Evolutionary conservation across 37 sponge, comb jelly and placozoan genomes (phyloP).

Genomic region (Corticium candelabrum): DNA sequence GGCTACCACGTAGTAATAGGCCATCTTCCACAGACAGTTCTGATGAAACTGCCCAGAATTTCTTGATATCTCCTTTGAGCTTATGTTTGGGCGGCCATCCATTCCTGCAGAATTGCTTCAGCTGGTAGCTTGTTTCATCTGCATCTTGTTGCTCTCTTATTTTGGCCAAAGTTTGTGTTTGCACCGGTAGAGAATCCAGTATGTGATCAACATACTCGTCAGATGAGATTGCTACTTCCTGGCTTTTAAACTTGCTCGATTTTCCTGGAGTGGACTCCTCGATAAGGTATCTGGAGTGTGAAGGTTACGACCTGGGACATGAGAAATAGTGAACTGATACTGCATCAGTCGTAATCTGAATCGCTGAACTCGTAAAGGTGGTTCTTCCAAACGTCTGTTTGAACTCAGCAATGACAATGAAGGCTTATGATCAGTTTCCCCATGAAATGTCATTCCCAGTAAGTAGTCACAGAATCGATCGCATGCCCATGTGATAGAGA

Average conservation of each 20-base stretch:
- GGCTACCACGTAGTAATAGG: constrained; percentile 20
- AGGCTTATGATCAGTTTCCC: constrained; percentile 52
- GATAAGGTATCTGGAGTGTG: constrained; percentile 40
- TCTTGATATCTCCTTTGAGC: too few relatives aligned
- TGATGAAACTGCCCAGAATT: too few relatives aligned
- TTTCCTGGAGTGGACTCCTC: too few relatives aligned
- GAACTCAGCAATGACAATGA: constrained; percentile 30
- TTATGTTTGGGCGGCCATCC: too few relatives aligned
- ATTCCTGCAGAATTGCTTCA: constrained; percentile 11
- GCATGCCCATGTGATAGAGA: constrained; percentile 33
- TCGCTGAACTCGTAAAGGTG: constrained; percentile 33
- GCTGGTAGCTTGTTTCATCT: constrained; percentile 21
- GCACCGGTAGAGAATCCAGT: too few relatives aligned
- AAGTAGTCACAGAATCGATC: constrained; percentile 17
- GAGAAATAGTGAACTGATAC: constrained; percentile 27
- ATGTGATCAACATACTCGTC: too few relatives aligned
- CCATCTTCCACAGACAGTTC: too few relatives aligned
- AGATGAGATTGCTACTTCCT: too few relatives aligned
- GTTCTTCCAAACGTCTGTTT: constrained; percentile 24
- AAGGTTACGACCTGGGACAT: constrained; percentile 42
- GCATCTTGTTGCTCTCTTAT: too few relatives aligned
- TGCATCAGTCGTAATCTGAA: constrained; percentile 34
- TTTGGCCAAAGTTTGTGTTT: too few relatives aligned
- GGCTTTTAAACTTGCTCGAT: too few relatives aligned
- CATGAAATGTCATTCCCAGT: constrained; percentile 21